These are phyloP conservation scores for Alsophila aescularia DNA, from an alignment of 2,888 invertebrate species.

Conservation along the genomic window DNA sequence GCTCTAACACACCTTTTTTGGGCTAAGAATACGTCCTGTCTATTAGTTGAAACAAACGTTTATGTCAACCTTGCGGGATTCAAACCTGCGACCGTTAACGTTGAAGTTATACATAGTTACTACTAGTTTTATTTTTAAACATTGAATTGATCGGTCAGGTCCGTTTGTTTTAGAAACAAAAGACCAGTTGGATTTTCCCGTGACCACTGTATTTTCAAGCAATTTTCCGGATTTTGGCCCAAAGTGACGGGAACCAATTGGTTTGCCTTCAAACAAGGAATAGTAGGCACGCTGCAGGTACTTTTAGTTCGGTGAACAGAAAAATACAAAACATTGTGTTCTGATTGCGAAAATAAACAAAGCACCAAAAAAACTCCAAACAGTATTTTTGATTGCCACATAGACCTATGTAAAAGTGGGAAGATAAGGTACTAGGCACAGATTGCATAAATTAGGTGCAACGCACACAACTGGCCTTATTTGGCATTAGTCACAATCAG, in stretches of 20 bases:
- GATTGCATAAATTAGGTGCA: too few relatives aligned
- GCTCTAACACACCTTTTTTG: too few relatives aligned
- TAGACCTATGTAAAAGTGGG: too few relatives aligned
- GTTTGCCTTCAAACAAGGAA: slow-evolving; percentile 7
- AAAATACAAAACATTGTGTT: not conserved
- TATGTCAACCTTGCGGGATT: too few relatives aligned
- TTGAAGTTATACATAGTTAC: too few relatives aligned
- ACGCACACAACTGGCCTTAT: too few relatives aligned
- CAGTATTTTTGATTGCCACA: not conserved
- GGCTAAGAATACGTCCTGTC: too few relatives aligned
- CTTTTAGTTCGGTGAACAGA: not conserved
- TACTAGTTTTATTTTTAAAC: not conserved
- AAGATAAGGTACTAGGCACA: too few relatives aligned
- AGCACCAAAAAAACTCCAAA: not conserved
- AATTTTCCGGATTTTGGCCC: slow-evolving; percentile 8
- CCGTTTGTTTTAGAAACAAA: not conserved
- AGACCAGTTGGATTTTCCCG: not conserved
- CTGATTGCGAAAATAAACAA: not conserved
- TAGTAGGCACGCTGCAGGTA: not conserved
- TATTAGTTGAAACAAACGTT: too few relatives aligned
- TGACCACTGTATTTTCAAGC: not conserved
- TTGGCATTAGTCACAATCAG: too few relatives aligned
- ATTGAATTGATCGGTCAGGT: not conserved
- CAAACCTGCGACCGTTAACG: too few relatives aligned
- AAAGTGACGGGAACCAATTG: slow-evolving; percentile 6